A percentile compares a stretch with the other conserved stretches of the same genome.
phyloP scores from a whole-genome alignment of 2,888 invertebrate genomes.

The Caenorhabditis auriculariae region DNA sequence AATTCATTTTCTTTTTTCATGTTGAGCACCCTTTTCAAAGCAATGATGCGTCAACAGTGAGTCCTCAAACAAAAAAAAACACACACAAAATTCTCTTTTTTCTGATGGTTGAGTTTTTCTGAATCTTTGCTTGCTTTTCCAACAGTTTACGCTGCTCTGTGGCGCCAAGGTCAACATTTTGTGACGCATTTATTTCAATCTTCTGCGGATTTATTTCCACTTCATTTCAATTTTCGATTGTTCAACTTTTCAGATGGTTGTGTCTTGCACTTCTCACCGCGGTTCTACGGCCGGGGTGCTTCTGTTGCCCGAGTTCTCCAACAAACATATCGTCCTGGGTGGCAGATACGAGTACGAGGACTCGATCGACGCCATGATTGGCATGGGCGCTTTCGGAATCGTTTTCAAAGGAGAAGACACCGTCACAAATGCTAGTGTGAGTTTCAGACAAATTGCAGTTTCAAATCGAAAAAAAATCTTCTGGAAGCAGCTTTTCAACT shows the following conservation, averaged over 20 bases:
- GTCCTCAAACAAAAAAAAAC: constrained; percentile 5
- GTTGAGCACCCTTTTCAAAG: constrained; percentile 1
- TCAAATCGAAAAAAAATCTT: no score
- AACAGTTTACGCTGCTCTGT: not conserved
- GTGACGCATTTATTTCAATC: not conserved
- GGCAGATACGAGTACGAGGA: constrained; percentile 48
- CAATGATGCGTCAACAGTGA: constrained; percentile 3
- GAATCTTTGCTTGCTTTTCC: not conserved
- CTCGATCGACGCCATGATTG: constrained; percentile 46
- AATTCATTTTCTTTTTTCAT: constrained; percentile 3
- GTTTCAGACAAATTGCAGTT: no score
- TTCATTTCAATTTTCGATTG: not conserved
- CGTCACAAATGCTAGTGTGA: constrained; percentile 7
- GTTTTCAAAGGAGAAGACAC: constrained; percentile 48
- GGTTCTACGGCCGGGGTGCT: constrained; percentile 21
- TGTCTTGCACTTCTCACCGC: constrained; percentile 24
- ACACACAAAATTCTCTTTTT: not conserved
- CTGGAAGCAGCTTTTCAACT: constrained; percentile 11
- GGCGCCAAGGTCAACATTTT: not conserved
- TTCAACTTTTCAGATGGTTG: constrained; percentile 22
- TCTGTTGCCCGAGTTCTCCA: constrained; percentile 23
- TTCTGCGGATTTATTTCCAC: not conserved
- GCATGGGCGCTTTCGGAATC: constrained; percentile 57
- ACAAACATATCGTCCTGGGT: constrained; percentile 11
- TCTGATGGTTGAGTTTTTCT: not conserved